Evolutionary conservation across 2,888 invertebrate species (phyloP), one percentile per base, ranked within the genome.

Genomic region (Agriopis aurantiaria): DNA sequence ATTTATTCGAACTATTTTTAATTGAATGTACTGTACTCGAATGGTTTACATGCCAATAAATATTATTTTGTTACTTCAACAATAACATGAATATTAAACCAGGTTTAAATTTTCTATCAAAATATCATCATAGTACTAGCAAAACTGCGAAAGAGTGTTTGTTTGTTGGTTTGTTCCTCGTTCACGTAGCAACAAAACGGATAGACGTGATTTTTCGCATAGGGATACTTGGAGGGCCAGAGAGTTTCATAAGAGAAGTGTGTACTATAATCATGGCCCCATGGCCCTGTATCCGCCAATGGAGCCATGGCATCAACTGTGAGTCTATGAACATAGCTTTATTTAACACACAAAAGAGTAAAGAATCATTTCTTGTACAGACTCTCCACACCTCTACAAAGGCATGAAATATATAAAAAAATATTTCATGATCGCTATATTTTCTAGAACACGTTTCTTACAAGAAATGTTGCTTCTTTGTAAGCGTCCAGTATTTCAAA

Each of bases 401-500:
- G 3, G 10, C 9, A 46, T 12, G 43, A 43, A 43, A 23, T 23
- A 9, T 33, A 11, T 23, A 2, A 3, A 11, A 11, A 52, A 52
- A 3, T 9, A 7, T 41, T 53, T 53, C 8, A 53, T 12, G n/a
- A 40, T 40, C 40, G 10, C n/a, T 40, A 10, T 10, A 33, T 6
- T 59, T 67, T 52, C 49, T 56, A 67, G 49, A 59, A 60, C 41
- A 40, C 12, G 17, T 41, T 51, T 63, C 8, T 52, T 58, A 40
- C 14, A 49, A 56, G 49, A 56, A 67, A 67, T 48, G 12, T 46
- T 67, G 33, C 33, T 62, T 33, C 56, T 48, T 14, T 57, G 43
- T 10, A 57, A 43, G 56, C 41, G 17, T 63, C 67, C 41, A 55
- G 58, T 68, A 61, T 65, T 61, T 57, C 62, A 72, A 72, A 72